Conservation (phyloP, 2,797 vertebrate genomes). For the Amblyraja radiata region DNA sequence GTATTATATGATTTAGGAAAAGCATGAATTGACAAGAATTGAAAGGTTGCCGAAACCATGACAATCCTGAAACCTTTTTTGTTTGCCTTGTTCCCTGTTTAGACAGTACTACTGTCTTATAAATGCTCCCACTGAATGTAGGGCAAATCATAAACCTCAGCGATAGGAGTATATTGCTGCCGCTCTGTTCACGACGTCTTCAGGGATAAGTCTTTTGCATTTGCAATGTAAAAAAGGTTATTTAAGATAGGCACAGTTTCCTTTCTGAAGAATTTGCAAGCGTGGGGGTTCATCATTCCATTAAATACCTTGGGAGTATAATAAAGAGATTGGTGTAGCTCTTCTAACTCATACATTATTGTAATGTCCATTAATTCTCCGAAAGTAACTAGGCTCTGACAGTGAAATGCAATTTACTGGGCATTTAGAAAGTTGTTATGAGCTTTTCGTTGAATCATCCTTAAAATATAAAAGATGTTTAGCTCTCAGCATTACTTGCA, state of each 20-base stretch:
- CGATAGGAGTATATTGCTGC: not conserved
- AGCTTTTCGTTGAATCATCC: not conserved
- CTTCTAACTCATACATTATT: not conserved
- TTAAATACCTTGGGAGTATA: not conserved
- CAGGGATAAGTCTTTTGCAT: not conserved
- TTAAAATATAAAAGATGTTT: constrained; percentile 4
- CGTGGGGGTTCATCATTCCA: constrained; percentile 19
- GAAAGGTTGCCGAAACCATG: not conserved
- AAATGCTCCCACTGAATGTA: not conserved
- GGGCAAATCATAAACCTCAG: not conserved
- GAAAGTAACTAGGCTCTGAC: not conserved
- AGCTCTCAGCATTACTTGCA: constrained; percentile 1
- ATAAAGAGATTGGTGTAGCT: not conserved
- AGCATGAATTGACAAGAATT: not conserved
- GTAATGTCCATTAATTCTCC: constrained; percentile 15
- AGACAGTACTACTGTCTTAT: not conserved
- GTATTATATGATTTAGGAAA: not conserved
- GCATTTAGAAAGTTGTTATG: constrained; percentile 24
- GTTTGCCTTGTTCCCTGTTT: not conserved
- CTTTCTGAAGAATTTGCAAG: not conserved
- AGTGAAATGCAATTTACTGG: constrained; percentile 29
- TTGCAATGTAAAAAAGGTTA: constrained; percentile 4
- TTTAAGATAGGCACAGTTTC: not conserved
- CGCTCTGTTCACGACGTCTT: not conserved
- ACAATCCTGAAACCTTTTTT: not conserved